Evolutionary conservation across 53 echinoderm and acorn worm genomes (phyloP).

Genomic region (Henricia sp.): DNA sequence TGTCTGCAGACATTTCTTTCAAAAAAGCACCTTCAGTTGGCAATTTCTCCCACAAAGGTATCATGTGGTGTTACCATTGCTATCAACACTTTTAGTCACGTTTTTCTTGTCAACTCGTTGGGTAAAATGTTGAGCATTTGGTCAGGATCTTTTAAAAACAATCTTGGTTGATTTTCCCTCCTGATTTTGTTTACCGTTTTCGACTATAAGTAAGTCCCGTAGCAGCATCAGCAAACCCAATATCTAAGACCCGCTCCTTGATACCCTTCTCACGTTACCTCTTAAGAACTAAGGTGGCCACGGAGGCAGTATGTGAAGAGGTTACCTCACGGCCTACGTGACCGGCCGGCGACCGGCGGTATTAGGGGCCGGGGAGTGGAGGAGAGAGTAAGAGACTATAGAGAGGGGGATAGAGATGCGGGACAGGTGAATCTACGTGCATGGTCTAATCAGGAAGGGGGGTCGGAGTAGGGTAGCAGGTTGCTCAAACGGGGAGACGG

Average conservation of each 20-base stretch:
- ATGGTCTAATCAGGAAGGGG: conserved; percentile 25
- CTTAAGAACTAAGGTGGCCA: conserved; percentile 47
- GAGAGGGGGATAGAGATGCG: neutral
- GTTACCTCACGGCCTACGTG: conserved; percentile 33
- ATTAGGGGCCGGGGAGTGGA: conserved; percentile 24
- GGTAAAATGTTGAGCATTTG: no score
- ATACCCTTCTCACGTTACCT: conserved; percentile 43
- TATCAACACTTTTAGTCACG: no score
- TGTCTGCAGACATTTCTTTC: no score
- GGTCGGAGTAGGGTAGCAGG: conserved; percentile 43
- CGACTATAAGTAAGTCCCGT: no score
- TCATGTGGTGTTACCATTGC: no score
- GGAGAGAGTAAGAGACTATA: neutral
- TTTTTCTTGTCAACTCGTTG: no score
- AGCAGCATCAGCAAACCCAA: conserved; percentile 46
- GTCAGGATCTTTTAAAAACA: no score
- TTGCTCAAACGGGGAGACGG: conserved; percentile 5
- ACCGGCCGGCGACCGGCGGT: conserved; percentile 43
- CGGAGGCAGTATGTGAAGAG: conserved; percentile 36
- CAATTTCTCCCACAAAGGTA: no score
- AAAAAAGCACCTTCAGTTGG: no score
- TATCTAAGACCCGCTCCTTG: conserved; percentile 34
- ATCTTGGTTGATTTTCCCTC: no score
- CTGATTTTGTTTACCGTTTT: no score
- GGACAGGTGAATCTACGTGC: conserved; percentile 59